Percentiles rank a stretch among this genome's conserved stretches.
phyloP scores from a whole-genome alignment of 1,140 invertebrate genomes.

The Mesaphorura yosii region DNA sequence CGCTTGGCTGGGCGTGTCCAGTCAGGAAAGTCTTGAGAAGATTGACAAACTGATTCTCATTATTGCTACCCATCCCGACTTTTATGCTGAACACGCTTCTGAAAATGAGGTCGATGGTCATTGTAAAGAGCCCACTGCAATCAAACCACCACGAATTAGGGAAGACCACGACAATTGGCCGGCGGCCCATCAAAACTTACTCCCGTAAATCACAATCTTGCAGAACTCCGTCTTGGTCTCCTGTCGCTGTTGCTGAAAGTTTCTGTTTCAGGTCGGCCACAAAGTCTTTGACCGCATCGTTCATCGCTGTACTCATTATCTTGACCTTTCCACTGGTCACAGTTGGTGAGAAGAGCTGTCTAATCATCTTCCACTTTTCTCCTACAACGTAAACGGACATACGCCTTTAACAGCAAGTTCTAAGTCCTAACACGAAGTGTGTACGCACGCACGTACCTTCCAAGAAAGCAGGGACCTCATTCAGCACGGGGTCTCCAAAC shows the following conservation, averaged over 20 bases:
- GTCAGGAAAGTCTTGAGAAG: slow-evolving; percentile 3
- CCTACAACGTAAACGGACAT: neutral
- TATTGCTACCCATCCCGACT: slow-evolving; percentile 10
- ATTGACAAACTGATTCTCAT: slow-evolving; percentile 11
- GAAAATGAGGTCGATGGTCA: slow-evolving; percentile 13
- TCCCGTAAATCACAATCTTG: slow-evolving; percentile 1
- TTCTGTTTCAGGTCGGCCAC: slow-evolving; percentile 28
- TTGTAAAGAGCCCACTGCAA: slow-evolving; percentile 6
- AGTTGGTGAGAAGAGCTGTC: slow-evolving; percentile 40
- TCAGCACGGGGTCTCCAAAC: slow-evolving; percentile 14
- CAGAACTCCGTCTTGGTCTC: neutral
- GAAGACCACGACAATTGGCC: neutral
- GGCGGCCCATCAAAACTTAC: neutral
- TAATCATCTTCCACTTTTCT: slow-evolving; percentile 41
- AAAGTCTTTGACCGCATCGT: slow-evolving; percentile 34
- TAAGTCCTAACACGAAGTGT: neutral
- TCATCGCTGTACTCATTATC: neutral
- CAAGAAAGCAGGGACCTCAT: slow-evolving; percentile 23
- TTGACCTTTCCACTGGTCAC: slow-evolving; percentile 44
- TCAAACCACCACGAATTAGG: neutral
- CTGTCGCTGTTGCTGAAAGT: slow-evolving; percentile 12
- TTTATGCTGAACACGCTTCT: slow-evolving; percentile 10
- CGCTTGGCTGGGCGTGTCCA: slow-evolving; percentile 4
- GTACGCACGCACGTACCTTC: slow-evolving; percentile 17
- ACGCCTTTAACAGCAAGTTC: neutral